Conservation (phyloP, 2,797 vertebrate genomes). For the Tenualosa thibaudeaui region DNA sequence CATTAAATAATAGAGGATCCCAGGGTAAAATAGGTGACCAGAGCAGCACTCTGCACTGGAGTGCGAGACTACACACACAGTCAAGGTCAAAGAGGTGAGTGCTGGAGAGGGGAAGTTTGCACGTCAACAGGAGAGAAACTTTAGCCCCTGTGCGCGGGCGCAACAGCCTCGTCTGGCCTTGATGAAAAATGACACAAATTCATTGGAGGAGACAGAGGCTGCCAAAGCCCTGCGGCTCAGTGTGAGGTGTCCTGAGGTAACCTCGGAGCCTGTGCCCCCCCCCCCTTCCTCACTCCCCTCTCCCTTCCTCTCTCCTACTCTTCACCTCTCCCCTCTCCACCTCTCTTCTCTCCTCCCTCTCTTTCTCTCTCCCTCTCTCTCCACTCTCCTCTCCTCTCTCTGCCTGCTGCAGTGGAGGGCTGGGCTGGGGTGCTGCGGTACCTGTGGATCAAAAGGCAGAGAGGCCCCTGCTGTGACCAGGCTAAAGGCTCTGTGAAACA, state of each 20-base stretch:
- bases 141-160: neutral
- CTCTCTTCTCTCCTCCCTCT: too few relatives aligned
- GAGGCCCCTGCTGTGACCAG: neutral
- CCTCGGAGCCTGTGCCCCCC: neutral
- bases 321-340: too few relatives aligned
- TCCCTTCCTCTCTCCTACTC: too few relatives aligned
- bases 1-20: neutral
- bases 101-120: neutral
- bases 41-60: neutral
- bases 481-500: conserved; percentile 1
- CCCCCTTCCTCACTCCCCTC: neutral
- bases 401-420: neutral
- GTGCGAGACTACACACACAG: neutral
- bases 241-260: conserved; percentile 4
- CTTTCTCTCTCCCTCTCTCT: too few relatives aligned
- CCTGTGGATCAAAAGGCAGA: neutral
- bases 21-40: neutral
- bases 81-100: conserved; percentile 17
- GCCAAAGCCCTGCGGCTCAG: neutral
- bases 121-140: neutral
- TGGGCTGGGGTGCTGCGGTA: neutral
- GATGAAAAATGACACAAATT: conserved; percentile 6
- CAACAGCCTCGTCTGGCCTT: neutral
- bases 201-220: neutral
- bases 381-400: neutral